Evolutionary conservation across 2,113 vertebrate species (phyloP), one percentile per base, ranked within the genome.

Genomic region (Calidris pygmaea): DNA sequence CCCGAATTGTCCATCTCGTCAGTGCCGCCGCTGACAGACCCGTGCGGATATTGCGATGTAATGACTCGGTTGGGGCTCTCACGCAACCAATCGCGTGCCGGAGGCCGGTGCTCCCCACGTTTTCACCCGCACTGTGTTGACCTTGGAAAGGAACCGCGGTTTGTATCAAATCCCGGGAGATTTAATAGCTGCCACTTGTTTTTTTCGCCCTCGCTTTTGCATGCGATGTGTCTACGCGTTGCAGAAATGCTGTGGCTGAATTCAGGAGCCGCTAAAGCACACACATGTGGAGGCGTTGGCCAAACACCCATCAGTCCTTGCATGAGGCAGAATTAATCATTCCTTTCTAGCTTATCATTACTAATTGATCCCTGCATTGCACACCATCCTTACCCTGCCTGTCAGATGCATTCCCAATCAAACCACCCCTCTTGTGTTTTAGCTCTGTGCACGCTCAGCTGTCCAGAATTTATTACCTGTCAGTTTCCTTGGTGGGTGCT

Each of bases 221-320:
- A 6, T 1, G 7, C 22, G 3, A 8, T 0, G 14, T 9, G 30
- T 8, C 56, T 53, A 21, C 1, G 1, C 1, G 5, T 45, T 35
- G 74, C 45, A 58, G 87, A 85, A 71, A 39, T 9, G 37, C 10
- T 11, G 6, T 2, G 56, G 6, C 39, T 41, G 70, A 62, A 81
- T 43, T 34, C 45, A 34, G 81, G 4, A 73, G 48, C 45, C 7
- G 1, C 50, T n/a, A 41, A 27, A 47, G 2, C 26, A 34, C 34
- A 13, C 17, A 35, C 6, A 35, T 21, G 37, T 43, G 58, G 74
- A 78, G 58, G 53, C 29, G 12, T 0, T 72, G 71, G 43, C 14
- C 22, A 35, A 91, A 48, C 52, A 70, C 14, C 47, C 47, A 32
- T 39, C 32, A 34, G 59, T 19, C 43, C 59, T 68, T 70, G 55